A percentile compares a stretch with the other conserved stretches of the same genome.
Conservation (phyloP, 2,888 invertebrate genomes). For the Caradrina kadenii region DNA sequence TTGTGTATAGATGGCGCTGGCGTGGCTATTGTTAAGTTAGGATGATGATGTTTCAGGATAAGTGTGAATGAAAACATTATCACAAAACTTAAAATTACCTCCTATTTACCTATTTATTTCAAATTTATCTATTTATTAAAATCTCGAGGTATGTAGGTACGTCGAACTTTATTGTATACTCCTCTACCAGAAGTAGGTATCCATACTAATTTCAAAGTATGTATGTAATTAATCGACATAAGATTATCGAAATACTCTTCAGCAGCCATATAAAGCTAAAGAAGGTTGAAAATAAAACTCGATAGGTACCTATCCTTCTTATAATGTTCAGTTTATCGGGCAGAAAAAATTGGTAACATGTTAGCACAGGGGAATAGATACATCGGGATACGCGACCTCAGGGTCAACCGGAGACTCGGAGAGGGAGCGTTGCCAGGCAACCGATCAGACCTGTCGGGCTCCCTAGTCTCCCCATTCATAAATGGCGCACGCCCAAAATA, state of each 20-base stretch:
- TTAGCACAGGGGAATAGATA: slow-evolving; percentile 41
- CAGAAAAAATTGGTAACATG: slow-evolving; percentile 34
- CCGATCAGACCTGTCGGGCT: slow-evolving; percentile 64
- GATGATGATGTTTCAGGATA: not conserved
- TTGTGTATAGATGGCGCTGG: slow-evolving; percentile 39
- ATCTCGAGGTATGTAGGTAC: not conserved
- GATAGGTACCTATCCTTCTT: not conserved
- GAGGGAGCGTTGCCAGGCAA: slow-evolving; percentile 82
- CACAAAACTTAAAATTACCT: not conserved
- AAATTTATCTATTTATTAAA: too few species aligned
- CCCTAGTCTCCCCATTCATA: slow-evolving; percentile 73
- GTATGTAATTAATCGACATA: not conserved
- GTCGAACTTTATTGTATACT: too few species aligned
- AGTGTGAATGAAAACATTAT: not conserved
- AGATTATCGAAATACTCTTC: not conserved
- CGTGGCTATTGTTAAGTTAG: not conserved
- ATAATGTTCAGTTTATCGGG: slow-evolving; percentile 18
- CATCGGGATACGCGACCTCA: slow-evolving; percentile 76
- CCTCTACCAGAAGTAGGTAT: rapidly evolving
- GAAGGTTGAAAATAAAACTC: not conserved
- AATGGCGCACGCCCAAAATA: slow-evolving; percentile 66
- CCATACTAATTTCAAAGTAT: not conserved
- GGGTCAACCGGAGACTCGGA: slow-evolving; percentile 75
- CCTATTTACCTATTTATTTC: not conserved
- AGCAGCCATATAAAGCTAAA: not conserved